phyloP scores from a whole-genome alignment of 2,113 vertebrate genomes.

The Paradoxurus hermaphroditus region DNA sequence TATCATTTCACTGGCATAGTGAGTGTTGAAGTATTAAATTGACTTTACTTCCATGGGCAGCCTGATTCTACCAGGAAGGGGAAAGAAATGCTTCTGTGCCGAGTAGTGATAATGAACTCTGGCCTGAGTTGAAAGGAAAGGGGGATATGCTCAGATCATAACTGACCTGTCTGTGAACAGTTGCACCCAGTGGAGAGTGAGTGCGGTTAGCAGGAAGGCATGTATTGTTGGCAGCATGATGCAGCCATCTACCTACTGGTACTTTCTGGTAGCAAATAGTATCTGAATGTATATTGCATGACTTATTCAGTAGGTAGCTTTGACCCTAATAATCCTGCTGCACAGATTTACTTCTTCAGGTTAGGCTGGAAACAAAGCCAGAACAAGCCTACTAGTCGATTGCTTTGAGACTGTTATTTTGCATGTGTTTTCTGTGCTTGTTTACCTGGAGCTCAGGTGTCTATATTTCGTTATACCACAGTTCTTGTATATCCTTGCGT shows the following conservation, averaged over 20 bases:
- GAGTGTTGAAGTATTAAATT: not conserved
- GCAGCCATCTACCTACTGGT: not conserved
- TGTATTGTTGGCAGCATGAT: not conserved
- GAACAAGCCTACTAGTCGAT: not conserved
- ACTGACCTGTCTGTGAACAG: not conserved
- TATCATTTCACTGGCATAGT: not conserved
- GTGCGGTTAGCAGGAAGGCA: not conserved
- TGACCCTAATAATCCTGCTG: not conserved
- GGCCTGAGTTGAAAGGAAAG: slow-evolving; percentile 2
- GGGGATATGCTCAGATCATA: not conserved
- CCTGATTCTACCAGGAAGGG: not conserved
- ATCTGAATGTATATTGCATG: not conserved
- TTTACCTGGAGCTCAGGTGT: slow-evolving; percentile 5
- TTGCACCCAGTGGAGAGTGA: not conserved
- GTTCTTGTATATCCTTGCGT: not conserved
- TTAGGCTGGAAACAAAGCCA: not conserved
- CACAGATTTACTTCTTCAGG: slow-evolving; percentile 27
- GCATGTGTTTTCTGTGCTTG: not conserved
- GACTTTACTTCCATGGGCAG: not conserved
- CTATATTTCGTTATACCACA: not conserved
- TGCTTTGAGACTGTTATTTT: slow-evolving; percentile 9
- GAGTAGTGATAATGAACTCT: slow-evolving; percentile 25
- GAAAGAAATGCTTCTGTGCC: not conserved
- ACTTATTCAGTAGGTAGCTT: not conserved
- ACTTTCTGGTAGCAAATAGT: slow-evolving; percentile 21